These are phyloP conservation scores for Dromaius novaehollandiae DNA, from an alignment of 2,113 vertebrate species.

Conservation along the genomic window DNA sequence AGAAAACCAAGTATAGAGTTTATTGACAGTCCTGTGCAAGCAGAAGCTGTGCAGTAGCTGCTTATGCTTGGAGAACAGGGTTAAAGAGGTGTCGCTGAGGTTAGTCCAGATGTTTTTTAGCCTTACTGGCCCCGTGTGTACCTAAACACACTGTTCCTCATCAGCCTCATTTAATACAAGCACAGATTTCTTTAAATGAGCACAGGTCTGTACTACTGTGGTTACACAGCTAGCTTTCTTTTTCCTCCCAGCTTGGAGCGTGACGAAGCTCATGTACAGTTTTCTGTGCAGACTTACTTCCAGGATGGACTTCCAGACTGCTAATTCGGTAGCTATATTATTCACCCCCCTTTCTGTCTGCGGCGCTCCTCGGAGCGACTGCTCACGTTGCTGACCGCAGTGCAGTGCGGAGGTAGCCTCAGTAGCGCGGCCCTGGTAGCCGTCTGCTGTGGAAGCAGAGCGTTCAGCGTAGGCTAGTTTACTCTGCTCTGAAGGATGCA, in stretches of 20 bases:
- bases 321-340: not conserved
- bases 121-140: not conserved
- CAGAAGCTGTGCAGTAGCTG: not conserved
- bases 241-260: not conserved
- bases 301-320: not conserved
- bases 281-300: not conserved
- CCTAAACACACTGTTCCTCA: not conserved
- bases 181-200: not conserved
- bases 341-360: not conserved
- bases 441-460: not conserved
- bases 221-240: not conserved
- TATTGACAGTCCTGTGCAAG: not conserved
- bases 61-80: not conserved
- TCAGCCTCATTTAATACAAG: not conserved
- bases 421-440: not conserved
- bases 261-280: not conserved
- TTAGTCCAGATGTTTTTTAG: not conserved
- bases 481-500: not conserved
- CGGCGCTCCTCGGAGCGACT: rapidly evolving
- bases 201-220: not conserved
- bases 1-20: not conserved
- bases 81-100: not conserved
- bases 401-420: not conserved
- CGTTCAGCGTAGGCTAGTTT: rapidly evolving
- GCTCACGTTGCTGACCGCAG: not conserved